Evolutionary conservation across 2,113 vertebrate species (phyloP).

Genomic region (Malurus elegans): DNA sequence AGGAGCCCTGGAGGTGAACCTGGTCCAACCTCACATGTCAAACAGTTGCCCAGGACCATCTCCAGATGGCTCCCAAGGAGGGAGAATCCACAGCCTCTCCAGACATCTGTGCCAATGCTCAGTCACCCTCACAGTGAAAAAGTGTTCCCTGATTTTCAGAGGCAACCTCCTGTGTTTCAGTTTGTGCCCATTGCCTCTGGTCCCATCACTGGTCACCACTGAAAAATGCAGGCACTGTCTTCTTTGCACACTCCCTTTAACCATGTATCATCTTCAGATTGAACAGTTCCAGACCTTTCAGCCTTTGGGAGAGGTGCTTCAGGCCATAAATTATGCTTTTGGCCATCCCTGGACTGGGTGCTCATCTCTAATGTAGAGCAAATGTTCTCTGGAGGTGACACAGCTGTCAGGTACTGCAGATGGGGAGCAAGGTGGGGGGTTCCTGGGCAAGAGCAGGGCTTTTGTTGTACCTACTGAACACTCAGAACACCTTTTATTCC

Average conservation of each 20-base stretch:
- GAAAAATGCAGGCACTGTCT: background rate
- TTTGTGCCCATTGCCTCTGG: background rate
- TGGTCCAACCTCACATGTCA: background rate
- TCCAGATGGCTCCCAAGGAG: background rate
- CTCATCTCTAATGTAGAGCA: background rate
- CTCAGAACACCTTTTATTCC: background rate
- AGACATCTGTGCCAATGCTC: background rate
- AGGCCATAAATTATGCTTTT: background rate
- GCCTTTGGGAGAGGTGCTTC: background rate
- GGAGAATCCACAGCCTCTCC: background rate
- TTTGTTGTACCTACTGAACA: background rate
- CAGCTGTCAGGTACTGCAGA: background rate
- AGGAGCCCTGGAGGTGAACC: background rate
- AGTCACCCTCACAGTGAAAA: background rate
- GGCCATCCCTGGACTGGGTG: background rate
- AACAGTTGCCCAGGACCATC: background rate
- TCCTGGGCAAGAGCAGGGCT: background rate
- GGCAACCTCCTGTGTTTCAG: background rate
- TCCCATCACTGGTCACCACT: background rate
- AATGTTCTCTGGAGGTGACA: background rate
- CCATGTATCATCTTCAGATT: background rate
- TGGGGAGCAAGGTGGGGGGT: accelerated
- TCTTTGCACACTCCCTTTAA: background rate
- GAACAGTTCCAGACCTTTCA: background rate
- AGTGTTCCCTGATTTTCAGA: background rate